phyloP scores from a whole-genome alignment of 2,888 invertebrate species.

The Lithophane semibrunnea region DNA sequence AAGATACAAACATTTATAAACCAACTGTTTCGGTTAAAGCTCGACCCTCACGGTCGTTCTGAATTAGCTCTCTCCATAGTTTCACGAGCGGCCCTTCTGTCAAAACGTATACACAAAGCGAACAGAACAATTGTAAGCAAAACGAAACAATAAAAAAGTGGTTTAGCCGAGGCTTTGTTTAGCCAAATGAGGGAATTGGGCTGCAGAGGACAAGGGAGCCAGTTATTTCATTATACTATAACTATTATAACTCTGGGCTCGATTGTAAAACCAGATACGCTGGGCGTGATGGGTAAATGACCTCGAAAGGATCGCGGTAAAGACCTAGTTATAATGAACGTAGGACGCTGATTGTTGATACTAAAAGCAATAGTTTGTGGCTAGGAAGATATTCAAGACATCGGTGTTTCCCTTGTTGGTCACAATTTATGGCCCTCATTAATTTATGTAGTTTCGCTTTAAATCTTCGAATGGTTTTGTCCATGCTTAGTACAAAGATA shows the following conservation, averaged over 20 bases:
- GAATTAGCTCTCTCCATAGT: constrained; percentile 32
- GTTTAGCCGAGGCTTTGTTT: constrained; percentile 62
- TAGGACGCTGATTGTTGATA: constrained; percentile 15
- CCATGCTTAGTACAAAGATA: neutral
- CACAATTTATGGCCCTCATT: neutral
- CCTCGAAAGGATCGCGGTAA: constrained; percentile 48
- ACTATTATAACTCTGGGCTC: constrained; percentile 38
- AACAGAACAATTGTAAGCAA: constrained; percentile 48
- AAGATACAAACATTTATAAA: constrained; percentile 20
- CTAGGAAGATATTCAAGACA: neutral
- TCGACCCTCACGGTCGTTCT: constrained; percentile 32
- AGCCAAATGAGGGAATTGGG: constrained; percentile 62
- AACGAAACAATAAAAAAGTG: constrained; percentile 66
- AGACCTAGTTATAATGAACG: constrained; percentile 21
- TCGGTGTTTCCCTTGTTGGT: neutral
- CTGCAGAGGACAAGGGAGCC: constrained; percentile 48
- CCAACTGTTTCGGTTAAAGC: constrained; percentile 29
- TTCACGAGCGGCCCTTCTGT: constrained; percentile 31
- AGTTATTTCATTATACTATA: constrained; percentile 27
- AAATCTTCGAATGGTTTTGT: neutral
- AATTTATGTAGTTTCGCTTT: neutral
- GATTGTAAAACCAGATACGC: constrained; percentile 53
- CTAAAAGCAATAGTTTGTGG: neutral
- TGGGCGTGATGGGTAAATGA: constrained; percentile 50
- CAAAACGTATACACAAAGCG: constrained; percentile 44